phyloP scores from a whole-genome alignment of 2,113 vertebrate genomes.

The Thunnus thynnus region DNA sequence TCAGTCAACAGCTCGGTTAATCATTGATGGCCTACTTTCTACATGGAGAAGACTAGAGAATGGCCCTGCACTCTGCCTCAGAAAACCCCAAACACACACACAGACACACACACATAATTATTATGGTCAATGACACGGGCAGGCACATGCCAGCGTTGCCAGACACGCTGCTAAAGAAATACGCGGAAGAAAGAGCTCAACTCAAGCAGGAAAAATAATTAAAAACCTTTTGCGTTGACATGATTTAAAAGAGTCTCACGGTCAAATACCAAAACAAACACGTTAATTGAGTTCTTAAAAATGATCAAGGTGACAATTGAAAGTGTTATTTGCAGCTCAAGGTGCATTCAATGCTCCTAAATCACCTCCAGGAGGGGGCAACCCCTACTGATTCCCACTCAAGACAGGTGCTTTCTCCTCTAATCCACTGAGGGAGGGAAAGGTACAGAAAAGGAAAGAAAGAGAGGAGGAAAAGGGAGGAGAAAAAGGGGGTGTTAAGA shows the following conservation, averaged over 20 bases:
- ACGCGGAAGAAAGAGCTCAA: constrained; percentile 23
- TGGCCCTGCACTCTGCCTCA: constrained; percentile 2
- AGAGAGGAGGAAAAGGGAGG: neutral
- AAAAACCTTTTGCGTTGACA: neutral
- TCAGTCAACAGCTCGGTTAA: constrained; percentile 60
- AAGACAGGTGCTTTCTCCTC: constrained; percentile 56
- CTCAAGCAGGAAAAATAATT: neutral
- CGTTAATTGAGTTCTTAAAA: neutral
- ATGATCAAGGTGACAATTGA: neutral
- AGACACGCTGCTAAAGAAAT: constrained; percentile 13
- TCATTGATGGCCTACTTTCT: constrained; percentile 58
- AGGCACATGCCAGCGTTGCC: constrained; percentile 34
- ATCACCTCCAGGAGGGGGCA: neutral
- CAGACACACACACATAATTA: neutral
- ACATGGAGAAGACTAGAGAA: neutral
- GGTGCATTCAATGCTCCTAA: neutral
- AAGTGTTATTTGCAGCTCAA: neutral
- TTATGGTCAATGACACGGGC: constrained; percentile 20
- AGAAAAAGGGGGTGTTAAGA: constrained; percentile 11
- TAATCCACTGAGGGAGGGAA: neutral
- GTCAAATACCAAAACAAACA: neutral
- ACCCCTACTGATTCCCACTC: neutral
- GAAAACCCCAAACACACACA: neutral
- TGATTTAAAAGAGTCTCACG: neutral
- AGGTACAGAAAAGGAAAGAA: neutral